Evolutionary conservation across 2,113 vertebrate genomes (phyloP).

Genomic region (Otocyon megalotis): DNA sequence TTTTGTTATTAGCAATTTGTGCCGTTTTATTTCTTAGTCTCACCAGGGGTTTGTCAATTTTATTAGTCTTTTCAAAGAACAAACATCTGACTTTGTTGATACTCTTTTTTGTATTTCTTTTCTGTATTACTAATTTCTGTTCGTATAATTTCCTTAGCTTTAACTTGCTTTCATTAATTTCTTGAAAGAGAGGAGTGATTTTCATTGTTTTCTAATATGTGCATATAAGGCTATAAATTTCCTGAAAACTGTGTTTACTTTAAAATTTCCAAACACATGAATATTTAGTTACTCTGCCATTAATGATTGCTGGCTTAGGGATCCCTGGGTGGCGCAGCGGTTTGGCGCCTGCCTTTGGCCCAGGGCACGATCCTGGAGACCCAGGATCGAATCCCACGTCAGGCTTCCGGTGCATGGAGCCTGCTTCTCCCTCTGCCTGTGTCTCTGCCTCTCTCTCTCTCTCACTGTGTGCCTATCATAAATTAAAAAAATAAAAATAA

Average conservation of each 20-base stretch:
- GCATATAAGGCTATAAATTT: neutral
- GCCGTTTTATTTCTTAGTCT: slow-evolving; percentile 2
- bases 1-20: neutral
- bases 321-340: too few species aligned
- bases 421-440: too few species aligned
- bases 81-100: neutral
- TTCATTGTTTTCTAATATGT: neutral
- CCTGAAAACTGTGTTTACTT: neutral
- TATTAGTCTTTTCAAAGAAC: slow-evolving; percentile 31
- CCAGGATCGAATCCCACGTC: too few species aligned
- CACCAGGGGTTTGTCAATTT: neutral
- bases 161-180: slow-evolving; percentile 29
- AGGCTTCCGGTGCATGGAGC: too few species aligned
- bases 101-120: slow-evolving; percentile 26
- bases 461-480: too few species aligned
- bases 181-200: slow-evolving; percentile 23
- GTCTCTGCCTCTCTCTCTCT: too few species aligned
- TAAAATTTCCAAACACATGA: slow-evolving; percentile 21
- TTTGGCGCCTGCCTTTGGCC: too few species aligned
- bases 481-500: too few species aligned
- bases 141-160: neutral
- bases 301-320: slow-evolving; percentile 16
- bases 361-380: too few species aligned
- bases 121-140: neutral
- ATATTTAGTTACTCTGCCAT: neutral